Percentiles rank a stretch among this genome's conserved stretches.
phyloP scores from a whole-genome alignment of 2,797 vertebrate species.

The Choloepus didactylus region DNA sequence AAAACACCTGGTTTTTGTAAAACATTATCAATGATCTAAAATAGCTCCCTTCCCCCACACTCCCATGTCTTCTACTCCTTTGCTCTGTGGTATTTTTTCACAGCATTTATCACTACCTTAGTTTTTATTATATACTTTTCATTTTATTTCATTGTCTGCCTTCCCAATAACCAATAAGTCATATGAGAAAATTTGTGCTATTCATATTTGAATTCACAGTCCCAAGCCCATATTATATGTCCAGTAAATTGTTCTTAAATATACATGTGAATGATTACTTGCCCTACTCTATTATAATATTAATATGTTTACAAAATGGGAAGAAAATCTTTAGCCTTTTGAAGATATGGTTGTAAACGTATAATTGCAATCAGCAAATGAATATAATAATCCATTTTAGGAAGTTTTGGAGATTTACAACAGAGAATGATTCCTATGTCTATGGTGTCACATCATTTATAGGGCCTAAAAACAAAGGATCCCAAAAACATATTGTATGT shows the following conservation, averaged over 20 bases:
- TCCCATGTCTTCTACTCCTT: background rate
- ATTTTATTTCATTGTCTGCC: background rate
- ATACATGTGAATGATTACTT: background rate
- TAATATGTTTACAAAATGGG: background rate
- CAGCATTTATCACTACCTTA: background rate
- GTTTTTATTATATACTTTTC: background rate
- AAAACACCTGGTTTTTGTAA: background rate
- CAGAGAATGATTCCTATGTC: background rate
- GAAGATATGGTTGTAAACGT: background rate
- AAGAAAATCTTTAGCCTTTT: background rate
- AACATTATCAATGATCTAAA: conserved; percentile 11
- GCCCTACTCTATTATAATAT: background rate
- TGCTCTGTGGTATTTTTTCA: background rate
- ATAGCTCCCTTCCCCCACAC: background rate
- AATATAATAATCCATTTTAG: background rate
- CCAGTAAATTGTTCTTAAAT: background rate
- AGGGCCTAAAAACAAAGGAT: background rate
- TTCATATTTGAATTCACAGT: background rate
- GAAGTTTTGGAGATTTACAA: background rate
- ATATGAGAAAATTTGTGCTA: background rate
- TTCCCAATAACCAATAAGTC: conserved; percentile 15
- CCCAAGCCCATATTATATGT: background rate
- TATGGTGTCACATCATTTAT: background rate
- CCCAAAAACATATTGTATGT: background rate
- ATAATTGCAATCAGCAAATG: conserved; percentile 2